Conservation (phyloP, 2,113 vertebrate genomes). For the Chloebia gouldiae region DNA sequence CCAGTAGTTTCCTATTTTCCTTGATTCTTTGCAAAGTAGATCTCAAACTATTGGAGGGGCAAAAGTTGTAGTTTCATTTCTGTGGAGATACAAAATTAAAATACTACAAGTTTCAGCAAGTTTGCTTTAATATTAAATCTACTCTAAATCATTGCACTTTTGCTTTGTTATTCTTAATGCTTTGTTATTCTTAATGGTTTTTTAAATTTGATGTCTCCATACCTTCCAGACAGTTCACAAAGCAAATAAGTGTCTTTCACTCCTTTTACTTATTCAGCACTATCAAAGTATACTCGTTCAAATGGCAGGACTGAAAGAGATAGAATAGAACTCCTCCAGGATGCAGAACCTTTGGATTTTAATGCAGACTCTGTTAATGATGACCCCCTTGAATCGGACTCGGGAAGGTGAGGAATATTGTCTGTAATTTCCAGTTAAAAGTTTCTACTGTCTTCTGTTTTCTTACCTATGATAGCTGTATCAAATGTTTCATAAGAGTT, state of each 20-base stretch:
- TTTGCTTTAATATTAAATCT: not conserved
- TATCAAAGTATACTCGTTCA: conserved; percentile 85
- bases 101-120: not conserved
- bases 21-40: not conserved
- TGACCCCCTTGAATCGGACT: conserved; percentile 81
- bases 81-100: not conserved
- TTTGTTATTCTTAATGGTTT: not conserved
- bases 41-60: not conserved
- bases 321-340: conserved; percentile 90
- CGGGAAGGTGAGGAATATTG: conserved; percentile 78
- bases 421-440: not conserved
- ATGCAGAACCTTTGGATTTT: conserved; percentile 93
- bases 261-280: conserved; percentile 36
- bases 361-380: conserved; percentile 85
- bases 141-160: not conserved
- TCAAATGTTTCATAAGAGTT: not conserved
- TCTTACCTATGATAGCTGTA: not conserved
- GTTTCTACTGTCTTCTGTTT: not conserved
- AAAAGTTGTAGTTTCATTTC: not conserved
- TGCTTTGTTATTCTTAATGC: too few species aligned
- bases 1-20: not conserved
- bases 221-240: not conserved
- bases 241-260: not conserved
- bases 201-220: not conserved
- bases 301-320: conserved; percentile 85